A percentile compares a stretch with the other conserved stretches of the same genome.
These are phyloP conservation scores for Lynx canadensis DNA, from an alignment of 2,113 vertebrate species.

Conservation along the genomic window DNA sequence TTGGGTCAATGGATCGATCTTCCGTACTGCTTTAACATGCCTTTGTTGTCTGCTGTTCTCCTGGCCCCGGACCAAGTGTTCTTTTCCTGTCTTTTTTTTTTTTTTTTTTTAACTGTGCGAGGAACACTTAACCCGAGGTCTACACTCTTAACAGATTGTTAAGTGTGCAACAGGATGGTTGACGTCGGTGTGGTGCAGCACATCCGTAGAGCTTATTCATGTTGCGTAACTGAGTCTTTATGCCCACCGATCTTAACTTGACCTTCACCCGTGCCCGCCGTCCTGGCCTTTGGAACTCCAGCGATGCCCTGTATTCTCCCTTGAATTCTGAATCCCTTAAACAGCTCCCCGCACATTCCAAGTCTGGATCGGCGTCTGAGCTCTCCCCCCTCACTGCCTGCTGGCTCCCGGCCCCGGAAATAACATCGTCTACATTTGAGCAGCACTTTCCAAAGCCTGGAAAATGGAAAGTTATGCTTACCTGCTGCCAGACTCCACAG, in stretches of 20 bases:
- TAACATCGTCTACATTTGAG: background rate
- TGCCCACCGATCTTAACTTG: background rate
- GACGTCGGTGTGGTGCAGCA: background rate
- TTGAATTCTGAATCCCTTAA: background rate
- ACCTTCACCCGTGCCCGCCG: background rate
- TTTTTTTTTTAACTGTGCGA: background rate
- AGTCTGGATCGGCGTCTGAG: background rate
- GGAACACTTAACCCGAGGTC: background rate
- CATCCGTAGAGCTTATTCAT: background rate
- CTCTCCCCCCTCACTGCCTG: background rate
- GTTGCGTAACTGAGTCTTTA: too few species aligned
- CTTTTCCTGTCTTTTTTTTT: background rate
- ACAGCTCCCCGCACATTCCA: too few species aligned
- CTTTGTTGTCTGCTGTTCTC: background rate
- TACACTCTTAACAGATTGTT: background rate
- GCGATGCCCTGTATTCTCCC: too few species aligned
- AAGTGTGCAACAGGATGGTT: background rate
- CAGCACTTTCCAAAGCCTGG: background rate
- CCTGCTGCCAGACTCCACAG: background rate
- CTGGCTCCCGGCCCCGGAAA: background rate
- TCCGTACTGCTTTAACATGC: background rate
- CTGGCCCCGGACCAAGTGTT: background rate
- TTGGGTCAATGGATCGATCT: background rate
- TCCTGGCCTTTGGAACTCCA: background rate
- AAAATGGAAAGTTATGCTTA: background rate